These are phyloP conservation scores for Pachymerium ferrugineum DNA, from an alignment of 2,888 invertebrate species.

Conservation along the genomic window DNA sequence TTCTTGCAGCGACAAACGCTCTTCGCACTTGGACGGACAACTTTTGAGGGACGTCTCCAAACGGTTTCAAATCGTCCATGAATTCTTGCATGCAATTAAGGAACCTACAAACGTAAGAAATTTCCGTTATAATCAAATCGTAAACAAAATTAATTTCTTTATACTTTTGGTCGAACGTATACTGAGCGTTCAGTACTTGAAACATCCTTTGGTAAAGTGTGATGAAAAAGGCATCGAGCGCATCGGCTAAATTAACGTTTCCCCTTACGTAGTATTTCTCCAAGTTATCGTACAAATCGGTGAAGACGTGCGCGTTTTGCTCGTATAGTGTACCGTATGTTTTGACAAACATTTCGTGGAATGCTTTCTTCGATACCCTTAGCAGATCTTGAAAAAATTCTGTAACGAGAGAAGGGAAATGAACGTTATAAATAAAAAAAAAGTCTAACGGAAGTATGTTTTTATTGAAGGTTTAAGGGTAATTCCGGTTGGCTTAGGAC, in stretches of 20 bases:
- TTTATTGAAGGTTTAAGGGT: no score
- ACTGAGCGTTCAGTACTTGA: slow-evolving; percentile 87
- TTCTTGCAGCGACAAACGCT: slow-evolving; percentile 89
- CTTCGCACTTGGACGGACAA: slow-evolving; percentile 81
- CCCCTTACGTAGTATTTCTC: slow-evolving; percentile 84
- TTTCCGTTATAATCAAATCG: neutral
- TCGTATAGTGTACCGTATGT: slow-evolving; percentile 95
- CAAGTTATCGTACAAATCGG: slow-evolving; percentile 80
- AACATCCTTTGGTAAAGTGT: slow-evolving; percentile 94
- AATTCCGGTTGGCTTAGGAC: no score
- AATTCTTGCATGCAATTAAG: slow-evolving; percentile 80
- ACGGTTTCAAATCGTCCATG: slow-evolving; percentile 89
- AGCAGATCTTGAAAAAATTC: slow-evolving; percentile 83
- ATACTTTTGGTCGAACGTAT: slow-evolving; percentile 76
- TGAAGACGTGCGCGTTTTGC: slow-evolving; percentile 86
- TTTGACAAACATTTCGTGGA: slow-evolving; percentile 90
- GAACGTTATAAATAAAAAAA: neutral
- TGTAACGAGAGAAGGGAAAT: slow-evolving; percentile 44
- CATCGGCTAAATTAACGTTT: slow-evolving; percentile 73
- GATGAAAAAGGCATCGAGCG: slow-evolving; percentile 88
- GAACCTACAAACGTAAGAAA: no score
- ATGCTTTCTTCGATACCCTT: slow-evolving; percentile 72
- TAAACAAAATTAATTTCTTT: neutral
- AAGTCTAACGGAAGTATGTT: no score
- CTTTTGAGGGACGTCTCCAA: slow-evolving; percentile 90